These are phyloP conservation scores for Zootermopsis nevadensis DNA, from an alignment of 2,888 invertebrate species.

Conservation along the genomic window DNA sequence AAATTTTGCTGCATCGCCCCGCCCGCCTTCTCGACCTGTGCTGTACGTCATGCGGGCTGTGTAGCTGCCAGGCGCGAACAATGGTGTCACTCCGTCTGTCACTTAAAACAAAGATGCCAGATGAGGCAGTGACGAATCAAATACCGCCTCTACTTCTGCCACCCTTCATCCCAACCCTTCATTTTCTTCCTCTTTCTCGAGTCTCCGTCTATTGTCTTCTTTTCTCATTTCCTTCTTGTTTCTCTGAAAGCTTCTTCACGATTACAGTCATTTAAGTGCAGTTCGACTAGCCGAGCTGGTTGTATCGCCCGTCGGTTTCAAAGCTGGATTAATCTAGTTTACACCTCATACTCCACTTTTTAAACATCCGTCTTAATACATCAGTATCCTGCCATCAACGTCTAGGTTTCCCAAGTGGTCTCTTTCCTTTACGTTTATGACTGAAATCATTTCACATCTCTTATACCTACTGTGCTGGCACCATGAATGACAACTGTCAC, in stretches of 20 bases:
- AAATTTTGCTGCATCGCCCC: conserved; percentile 60
- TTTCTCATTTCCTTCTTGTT: conserved; percentile 26
- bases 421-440: too few species aligned
- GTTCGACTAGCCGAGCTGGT: background rate
- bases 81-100: conserved; percentile 62
- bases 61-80: conserved; percentile 57
- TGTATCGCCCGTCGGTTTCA: background rate
- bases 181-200: conserved; percentile 24
- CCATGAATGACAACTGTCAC: too few species aligned
- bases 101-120: conserved; percentile 61
- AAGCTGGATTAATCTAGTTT: too few species aligned
- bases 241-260: background rate
- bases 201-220: conserved; percentile 39
- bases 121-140: conserved; percentile 59
- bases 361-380: too few species aligned
- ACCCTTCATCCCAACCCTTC: conserved; percentile 25
- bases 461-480: too few species aligned
- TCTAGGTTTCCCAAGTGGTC: too few species aligned
- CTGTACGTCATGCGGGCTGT: conserved; percentile 33
- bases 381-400: too few species aligned
- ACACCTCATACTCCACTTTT: too few species aligned
- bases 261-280: background rate
- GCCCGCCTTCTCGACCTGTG: conserved; percentile 41
- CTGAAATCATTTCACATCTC: too few species aligned
- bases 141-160: conserved; percentile 51